Conservation (phyloP, 2,888 invertebrate species). For the Papilio gigon region DNA sequence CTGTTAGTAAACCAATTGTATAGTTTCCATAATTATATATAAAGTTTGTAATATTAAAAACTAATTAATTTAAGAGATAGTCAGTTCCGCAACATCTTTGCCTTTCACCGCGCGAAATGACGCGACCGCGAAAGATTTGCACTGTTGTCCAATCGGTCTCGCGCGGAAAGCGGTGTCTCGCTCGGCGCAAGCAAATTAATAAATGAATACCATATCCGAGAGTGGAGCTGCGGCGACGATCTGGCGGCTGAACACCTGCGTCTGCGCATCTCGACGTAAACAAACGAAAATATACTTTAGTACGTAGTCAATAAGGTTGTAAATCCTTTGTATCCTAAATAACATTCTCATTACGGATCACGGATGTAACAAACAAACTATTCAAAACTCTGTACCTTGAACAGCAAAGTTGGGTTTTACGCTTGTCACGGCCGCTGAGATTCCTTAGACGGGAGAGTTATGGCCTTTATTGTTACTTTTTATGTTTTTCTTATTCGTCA, state of each 20-base stretch:
- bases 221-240: conserved; percentile 78
- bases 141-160: conserved; percentile 31
- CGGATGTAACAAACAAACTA: conserved; percentile 80
- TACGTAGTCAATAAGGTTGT: neutral
- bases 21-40: too few relatives aligned
- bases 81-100: conserved; percentile 1
- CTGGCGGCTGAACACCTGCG: conserved; percentile 81
- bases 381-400: conserved; percentile 77
- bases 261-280: conserved; percentile 62
- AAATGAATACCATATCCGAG: conserved; percentile 79
- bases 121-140: conserved; percentile 38
- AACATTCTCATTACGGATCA: conserved; percentile 78
- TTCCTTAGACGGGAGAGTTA: conserved; percentile 63
- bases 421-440: conserved; percentile 66
- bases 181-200: conserved; percentile 79
- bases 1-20: too few relatives aligned
- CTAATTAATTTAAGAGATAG: conserved; percentile 3
- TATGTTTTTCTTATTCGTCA: conserved; percentile 51
- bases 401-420: conserved; percentile 75
- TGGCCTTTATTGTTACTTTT: conserved; percentile 56
- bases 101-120: conserved; percentile 35
- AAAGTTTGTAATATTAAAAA: neutral
- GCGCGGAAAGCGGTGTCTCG: conserved; percentile 45
- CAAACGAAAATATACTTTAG: conserved; percentile 53
- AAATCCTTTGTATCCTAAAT: conserved; percentile 40